Evolutionary conservation across 2,113 vertebrate species (phyloP).

Genomic region (Calcarius ornatus): DNA sequence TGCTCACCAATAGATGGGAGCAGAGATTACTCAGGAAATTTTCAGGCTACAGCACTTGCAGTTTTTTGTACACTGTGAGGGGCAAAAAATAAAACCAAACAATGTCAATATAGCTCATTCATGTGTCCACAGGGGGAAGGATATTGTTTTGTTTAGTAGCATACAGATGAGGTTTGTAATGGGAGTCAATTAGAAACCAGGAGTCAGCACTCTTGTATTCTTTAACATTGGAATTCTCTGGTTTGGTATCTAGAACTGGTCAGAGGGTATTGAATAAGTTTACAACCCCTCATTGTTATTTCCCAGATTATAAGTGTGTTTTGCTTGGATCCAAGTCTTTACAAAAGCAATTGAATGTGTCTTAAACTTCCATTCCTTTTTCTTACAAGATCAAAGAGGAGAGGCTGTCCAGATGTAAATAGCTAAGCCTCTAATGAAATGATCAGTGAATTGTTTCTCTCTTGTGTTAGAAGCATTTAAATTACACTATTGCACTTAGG

Average conservation of each 20-base stretch:
- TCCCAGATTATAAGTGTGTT: neutral
- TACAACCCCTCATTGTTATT: constrained; percentile 5
- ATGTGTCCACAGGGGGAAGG: neutral
- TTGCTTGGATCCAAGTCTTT: constrained; percentile 36
- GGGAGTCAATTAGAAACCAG: constrained; percentile 15
- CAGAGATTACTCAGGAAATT: neutral
- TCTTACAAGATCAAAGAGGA: constrained; percentile 35
- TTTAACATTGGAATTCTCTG: neutral
- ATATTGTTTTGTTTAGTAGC: constrained; percentile 1
- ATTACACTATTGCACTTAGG: constrained; percentile 7
- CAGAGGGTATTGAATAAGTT: neutral
- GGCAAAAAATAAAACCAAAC: neutral
- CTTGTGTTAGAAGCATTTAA: constrained; percentile 34
- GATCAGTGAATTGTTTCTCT: constrained; percentile 38
- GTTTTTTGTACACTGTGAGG: neutral
- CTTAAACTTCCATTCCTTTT: constrained; percentile 17
- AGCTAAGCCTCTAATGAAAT: constrained; percentile 29
- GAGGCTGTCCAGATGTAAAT: constrained; percentile 42
- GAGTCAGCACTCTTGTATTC: neutral
- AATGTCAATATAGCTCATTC: neutral
- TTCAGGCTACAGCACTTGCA: neutral
- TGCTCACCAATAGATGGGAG: constrained; percentile 15
- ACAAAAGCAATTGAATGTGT: constrained; percentile 6
- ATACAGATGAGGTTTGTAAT: neutral
- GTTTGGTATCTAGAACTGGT: neutral